Evolutionary conservation across 1,140 invertebrate species (phyloP).

Genomic region (Drosophila neocordata): DNA sequence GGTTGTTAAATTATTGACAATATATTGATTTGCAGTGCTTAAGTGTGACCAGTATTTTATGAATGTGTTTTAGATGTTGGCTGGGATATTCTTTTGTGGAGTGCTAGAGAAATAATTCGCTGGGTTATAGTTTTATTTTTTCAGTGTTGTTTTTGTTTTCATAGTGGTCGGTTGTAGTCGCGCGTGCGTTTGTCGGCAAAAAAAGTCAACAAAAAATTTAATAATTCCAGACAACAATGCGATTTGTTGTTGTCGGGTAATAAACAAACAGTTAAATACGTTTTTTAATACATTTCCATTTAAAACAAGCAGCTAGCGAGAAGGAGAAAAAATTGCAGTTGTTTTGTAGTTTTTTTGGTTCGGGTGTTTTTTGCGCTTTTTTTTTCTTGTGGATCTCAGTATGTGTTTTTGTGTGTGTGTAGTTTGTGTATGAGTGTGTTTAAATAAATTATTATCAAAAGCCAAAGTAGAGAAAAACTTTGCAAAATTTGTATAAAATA

Average conservation of each 20-base stretch:
- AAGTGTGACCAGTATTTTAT: no score
- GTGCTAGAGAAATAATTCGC: background rate
- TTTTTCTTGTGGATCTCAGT: background rate
- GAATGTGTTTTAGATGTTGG: no score
- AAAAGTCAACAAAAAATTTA: background rate
- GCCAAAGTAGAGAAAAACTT: conserved; percentile 31
- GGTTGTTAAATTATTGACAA: no score
- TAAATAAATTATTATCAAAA: conserved; percentile 64
- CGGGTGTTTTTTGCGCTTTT: conserved; percentile 17
- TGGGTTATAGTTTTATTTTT: conserved; percentile 15
- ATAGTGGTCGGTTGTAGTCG: background rate
- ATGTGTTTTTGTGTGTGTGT: conserved; percentile 35
- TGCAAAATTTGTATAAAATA: conserved; percentile 36
- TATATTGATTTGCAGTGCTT: no score
- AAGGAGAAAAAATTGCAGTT: background rate
- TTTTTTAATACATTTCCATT: background rate
- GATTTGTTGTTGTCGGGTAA: background rate
- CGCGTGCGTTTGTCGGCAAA: conserved; percentile 6
- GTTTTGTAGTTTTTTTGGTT: conserved; percentile 28
- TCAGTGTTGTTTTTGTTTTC: conserved; percentile 32
- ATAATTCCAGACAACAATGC: background rate
- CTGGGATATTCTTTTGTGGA: background rate
- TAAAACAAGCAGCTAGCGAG: background rate
- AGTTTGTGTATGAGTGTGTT: conserved; percentile 36
- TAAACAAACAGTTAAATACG: conserved; percentile 5